Evolutionary conservation across 2,113 vertebrate species (phyloP).

Genomic region (Sturnira hondurensis): DNA sequence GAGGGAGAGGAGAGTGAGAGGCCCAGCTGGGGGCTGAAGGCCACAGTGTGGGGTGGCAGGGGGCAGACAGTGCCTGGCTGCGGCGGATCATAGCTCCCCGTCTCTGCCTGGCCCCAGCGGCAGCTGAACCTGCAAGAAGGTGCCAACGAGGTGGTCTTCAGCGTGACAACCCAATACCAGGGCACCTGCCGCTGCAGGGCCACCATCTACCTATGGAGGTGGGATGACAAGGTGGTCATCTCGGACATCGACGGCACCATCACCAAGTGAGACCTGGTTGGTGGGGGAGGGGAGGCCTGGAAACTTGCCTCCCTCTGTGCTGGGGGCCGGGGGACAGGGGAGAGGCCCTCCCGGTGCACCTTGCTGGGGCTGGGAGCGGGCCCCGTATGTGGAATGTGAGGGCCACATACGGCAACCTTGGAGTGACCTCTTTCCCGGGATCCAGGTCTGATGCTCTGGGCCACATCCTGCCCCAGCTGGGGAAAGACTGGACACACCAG

Average conservation of each 20-base stretch:
- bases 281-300: neutral
- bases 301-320: neutral
- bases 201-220: conserved; percentile 95
- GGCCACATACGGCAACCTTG: neutral
- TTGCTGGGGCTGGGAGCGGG: neutral
- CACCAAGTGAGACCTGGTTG: conserved; percentile 87
- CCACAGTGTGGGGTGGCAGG: neutral
- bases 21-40: neutral
- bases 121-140: conserved; percentile 90
- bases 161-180: conserved; percentile 96
- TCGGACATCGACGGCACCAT: conserved; percentile 98
- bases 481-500: conserved; percentile 97
- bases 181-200: conserved; percentile 95
- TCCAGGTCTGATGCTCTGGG: conserved; percentile 94
- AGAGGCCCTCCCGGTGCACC: neutral
- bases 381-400: fast-evolving
- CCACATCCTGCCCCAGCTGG: conserved; percentile 93
- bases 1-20: neutral
- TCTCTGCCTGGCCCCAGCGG: conserved; percentile 76
- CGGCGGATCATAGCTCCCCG: neutral
- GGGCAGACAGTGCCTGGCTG: neutral
- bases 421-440: neutral
- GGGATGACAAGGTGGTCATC: conserved; percentile 93
- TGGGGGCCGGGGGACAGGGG: neutral
- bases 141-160: conserved; percentile 92